Evolutionary conservation across 2,113 vertebrate genomes (phyloP), one percentile per base, ranked within the genome.

Genomic region (Rhinolophus sinicus): DNA sequence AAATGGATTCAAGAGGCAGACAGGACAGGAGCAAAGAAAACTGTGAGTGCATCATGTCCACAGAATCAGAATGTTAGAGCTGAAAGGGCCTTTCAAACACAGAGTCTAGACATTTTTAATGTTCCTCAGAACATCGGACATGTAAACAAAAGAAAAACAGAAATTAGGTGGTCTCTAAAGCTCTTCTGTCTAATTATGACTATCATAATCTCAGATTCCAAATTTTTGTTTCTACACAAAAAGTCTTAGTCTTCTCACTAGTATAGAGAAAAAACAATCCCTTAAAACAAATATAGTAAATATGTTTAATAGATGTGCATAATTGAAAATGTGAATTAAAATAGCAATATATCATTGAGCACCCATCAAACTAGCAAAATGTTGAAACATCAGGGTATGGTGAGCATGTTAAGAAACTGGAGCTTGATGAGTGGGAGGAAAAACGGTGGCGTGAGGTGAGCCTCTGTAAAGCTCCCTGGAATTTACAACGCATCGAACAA

Each of bases 331-430:
- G 21, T 6, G 69, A 78, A 70, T 77, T 85, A 85, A 90, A 77
- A 70, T 77, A 38, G 62, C 7, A 84, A 76, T 13, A 62, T 54
- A 58, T 52, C 52, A 95, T 54, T 80, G 28, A 33, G 24, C 52
- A 91, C 4, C 9, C n/a, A 78, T 19, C 33, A 85, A 91, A 85
- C 40, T 28, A 91, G 28, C 54, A 91, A 86, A 95, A 90, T 77
- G 33, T 16, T 73, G 26, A 77, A 60, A 47, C 47, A 50, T 50
- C 47, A 13, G 47, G 38, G 52, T 52, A 13, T 56, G 78, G 38
- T 56, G 35, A 85, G 33, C 35, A 88, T 88, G 28, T 56, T 81
- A 58, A 81, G 30, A 86, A 91, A 54, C 0, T n/a, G n/a, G n/a
- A n/a, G n/a, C n/a, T n/a, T n/a, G n/a, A n/a, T n/a, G n/a, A n/a